Evolutionary conservation across 2,113 vertebrate genomes (phyloP).

Genomic region (Labrus mixtus): DNA sequence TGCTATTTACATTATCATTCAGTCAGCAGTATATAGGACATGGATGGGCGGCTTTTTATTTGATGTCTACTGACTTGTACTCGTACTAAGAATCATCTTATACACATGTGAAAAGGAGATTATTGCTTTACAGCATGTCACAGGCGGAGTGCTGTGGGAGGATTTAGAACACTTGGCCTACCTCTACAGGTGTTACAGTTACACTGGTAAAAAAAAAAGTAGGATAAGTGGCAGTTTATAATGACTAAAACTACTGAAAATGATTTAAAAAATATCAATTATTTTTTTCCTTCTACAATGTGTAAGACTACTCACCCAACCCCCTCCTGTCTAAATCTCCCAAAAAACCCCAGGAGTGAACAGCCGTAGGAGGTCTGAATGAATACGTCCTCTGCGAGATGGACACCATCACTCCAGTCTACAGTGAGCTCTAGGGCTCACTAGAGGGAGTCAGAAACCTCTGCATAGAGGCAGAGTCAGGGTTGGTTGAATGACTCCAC

Average conservation of each 20-base stretch:
- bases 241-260: background rate
- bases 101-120: conserved; percentile 62
- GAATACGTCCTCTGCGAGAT: conserved; percentile 61
- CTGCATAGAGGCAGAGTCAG: conserved; percentile 73
- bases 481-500: conserved; percentile 73
- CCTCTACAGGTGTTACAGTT: conserved; percentile 49
- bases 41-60: conserved; percentile 70
- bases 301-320: conserved; percentile 3
- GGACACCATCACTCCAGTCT: conserved; percentile 67
- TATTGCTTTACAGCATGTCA: conserved; percentile 58
- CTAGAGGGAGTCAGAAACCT: conserved; percentile 85
- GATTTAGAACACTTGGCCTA: conserved; percentile 24
- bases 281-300: background rate
- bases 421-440: conserved; percentile 80
- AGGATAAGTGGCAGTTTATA: conserved; percentile 25
- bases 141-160: conserved; percentile 16
- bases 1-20: conserved; percentile 80
- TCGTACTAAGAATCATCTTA: conserved; percentile 65
- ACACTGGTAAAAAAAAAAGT: conserved; percentile 36
- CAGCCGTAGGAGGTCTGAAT: conserved; percentile 46
- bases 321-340: conserved; percentile 17
- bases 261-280: conserved; percentile 2
- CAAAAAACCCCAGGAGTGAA: conserved; percentile 35
- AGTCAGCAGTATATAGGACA: conserved; percentile 79
- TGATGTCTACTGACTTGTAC: conserved; percentile 74